These are phyloP conservation scores for Megalurothrips usitatus DNA, from an alignment of 2,888 invertebrate genomes.

Conservation along the genomic window DNA sequence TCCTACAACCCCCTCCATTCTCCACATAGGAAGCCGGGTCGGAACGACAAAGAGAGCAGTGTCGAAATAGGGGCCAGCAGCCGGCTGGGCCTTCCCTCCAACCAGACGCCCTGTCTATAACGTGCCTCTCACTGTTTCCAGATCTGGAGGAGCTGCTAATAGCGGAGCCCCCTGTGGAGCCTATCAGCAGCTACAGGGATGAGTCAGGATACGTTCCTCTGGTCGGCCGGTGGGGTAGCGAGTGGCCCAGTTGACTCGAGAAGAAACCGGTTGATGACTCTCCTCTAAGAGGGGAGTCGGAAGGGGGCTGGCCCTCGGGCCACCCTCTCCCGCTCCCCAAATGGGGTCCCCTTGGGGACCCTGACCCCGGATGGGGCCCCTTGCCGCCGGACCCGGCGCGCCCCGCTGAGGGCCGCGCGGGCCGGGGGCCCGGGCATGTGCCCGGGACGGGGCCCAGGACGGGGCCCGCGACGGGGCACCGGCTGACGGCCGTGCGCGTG, in stretches of 20 bases:
- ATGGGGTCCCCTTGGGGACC: slow-evolving; percentile 52
- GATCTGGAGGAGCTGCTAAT: slow-evolving; percentile 36
- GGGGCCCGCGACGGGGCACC: slow-evolving; percentile 45
- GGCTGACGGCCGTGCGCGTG: slow-evolving; percentile 49
- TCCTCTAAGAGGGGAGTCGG: slow-evolving; percentile 49
- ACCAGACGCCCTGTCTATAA: too few species aligned
- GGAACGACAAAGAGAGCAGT: too few species aligned
- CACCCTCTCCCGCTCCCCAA: slow-evolving; percentile 72
- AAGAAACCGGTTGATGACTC: slow-evolving; percentile 42
- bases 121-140: background rate
- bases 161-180: slow-evolving; percentile 50
- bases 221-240: slow-evolving; percentile 87
- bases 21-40: too few species aligned
- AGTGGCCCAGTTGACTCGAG: slow-evolving; percentile 98
- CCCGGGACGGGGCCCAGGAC: slow-evolving; percentile 53
- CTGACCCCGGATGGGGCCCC: slow-evolving; percentile 40
- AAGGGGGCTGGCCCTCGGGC: slow-evolving; percentile 60
- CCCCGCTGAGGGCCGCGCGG: slow-evolving; percentile 44
- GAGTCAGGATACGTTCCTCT: slow-evolving; percentile 64
- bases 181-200: slow-evolving; percentile 53
- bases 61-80: too few species aligned
- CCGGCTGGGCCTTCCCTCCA: background rate
- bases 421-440: slow-evolving; percentile 45
- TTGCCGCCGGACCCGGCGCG: slow-evolving; percentile 38
- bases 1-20: too few species aligned